Evolutionary conservation across 2,797 vertebrate genomes (phyloP).

Genomic region (Nannoperca australis): DNA sequence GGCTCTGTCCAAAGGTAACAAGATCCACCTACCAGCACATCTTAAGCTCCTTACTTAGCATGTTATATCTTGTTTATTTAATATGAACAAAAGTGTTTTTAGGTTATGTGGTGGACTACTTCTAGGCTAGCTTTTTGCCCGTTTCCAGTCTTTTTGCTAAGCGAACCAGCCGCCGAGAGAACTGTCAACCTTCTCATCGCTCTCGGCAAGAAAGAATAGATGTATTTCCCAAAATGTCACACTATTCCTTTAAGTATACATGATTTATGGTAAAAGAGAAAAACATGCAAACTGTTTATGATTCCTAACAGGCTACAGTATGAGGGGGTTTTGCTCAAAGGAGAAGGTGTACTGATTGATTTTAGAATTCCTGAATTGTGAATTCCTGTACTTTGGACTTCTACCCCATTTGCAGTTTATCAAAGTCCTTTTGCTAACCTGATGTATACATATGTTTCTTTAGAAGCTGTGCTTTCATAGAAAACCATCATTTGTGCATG

Average conservation of each 20-base stretch:
- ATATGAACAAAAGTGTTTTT: neutral
- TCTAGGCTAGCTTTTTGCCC: neutral
- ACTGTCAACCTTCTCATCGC: neutral
- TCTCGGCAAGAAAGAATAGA: neutral
- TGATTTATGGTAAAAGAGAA: neutral
- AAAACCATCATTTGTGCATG: too few species aligned
- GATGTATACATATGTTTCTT: too few species aligned
- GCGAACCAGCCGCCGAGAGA: neutral
- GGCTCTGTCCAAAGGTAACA: too few species aligned
- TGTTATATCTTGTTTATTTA: neutral
- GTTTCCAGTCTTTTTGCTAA: neutral
- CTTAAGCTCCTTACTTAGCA: neutral
- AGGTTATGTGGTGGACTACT: neutral
- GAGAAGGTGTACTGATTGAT: too few species aligned
- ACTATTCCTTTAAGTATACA: neutral
- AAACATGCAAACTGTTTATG: neutral
- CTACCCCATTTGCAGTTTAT: too few species aligned
- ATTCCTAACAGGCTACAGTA: too few species aligned
- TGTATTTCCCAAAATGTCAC: neutral
- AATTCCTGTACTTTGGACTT: too few species aligned
- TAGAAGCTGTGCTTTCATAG: too few species aligned
- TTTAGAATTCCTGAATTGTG: too few species aligned
- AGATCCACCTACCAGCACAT: neutral
- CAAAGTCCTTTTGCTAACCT: too few species aligned
- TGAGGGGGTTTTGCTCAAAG: too few species aligned